Evolutionary conservation across 2,888 invertebrate genomes (phyloP), one percentile per base, ranked within the genome.

Genomic region (Limnephilus auricula): DNA sequence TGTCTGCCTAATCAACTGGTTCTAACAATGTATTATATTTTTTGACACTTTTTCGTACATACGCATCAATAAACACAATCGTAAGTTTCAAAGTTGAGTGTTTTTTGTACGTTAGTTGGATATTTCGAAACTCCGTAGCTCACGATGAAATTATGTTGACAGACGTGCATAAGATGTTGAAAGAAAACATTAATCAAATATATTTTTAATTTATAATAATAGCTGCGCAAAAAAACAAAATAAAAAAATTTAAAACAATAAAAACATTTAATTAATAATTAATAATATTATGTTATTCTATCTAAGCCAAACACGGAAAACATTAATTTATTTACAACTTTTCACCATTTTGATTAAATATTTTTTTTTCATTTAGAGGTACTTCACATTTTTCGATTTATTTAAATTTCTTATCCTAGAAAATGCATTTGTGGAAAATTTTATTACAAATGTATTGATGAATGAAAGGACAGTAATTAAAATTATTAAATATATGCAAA

Each of bases 301-400:
- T 89, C 83, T 89, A 89, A 89, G 30, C 79, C 79, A 79, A 83
- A 84, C 85, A 90, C 40, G 90, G 50, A 90, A 85, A 50, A 84
- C 78, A 84, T 34, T 78, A 31, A 90, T 79, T 85, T 84, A 90
- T 90, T 84, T 84, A 84, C 84, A 90, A n/a, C 30, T 25, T 37
- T 82, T 50, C 18, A 25, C n/a, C 30, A 89, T 50, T 82, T 13
- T 82, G 89, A 89, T 87, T 87, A 89, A 82, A 89, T 89, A 89
- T 89, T 89, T 89, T 45, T 65, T 18, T 25, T 65, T 82, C 82
- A 50, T 89, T 83, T 83, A 83, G 65, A 89, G 89, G 89, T 89
- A 89, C 82, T 87, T 87, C 87, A 87, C 65, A 87, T 87, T 78
- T 89, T 89, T 83, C 65, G 89, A 79, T 89, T 89, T 65, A 37